A percentile compares a stretch with the other conserved stretches of the same genome.
Conservation (phyloP, 2,888 invertebrate genomes). For the Mythimna impura region DNA sequence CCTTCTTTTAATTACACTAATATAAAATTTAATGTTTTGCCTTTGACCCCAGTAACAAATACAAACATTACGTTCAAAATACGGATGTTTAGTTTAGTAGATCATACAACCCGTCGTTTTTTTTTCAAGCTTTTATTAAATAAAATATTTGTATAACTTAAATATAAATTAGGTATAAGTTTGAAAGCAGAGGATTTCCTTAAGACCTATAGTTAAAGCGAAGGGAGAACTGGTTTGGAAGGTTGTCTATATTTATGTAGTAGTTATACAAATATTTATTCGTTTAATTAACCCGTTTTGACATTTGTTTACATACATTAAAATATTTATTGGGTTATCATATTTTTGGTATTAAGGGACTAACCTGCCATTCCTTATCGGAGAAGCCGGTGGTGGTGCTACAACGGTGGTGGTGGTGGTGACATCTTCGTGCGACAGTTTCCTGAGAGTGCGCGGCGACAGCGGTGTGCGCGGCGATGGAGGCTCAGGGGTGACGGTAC, state of each 20-base stretch:
- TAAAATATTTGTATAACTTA: background rate
- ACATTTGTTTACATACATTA: conserved; percentile 51
- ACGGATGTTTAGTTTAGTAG: conserved; percentile 29
- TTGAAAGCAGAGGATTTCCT: conserved; percentile 64
- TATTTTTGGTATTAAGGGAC: conserved; percentile 54
- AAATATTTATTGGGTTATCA: conserved; percentile 39
- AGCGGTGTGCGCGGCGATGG: conserved; percentile 77
- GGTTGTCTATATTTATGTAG: conserved; percentile 68
- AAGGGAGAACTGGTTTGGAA: conserved; percentile 70
- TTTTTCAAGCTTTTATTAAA: background rate
- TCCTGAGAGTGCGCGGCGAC: conserved; percentile 82
- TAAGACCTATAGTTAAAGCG: conserved; percentile 51
- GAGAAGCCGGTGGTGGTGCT: conserved; percentile 72
- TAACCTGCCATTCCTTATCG: conserved; percentile 84
- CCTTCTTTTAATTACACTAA: conserved; percentile 71
- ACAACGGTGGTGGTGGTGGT: conserved; percentile 79
- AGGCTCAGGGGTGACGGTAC: conserved; percentile 80
- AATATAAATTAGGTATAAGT: conserved; percentile 3
- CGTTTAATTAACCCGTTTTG: conserved; percentile 37
- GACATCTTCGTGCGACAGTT: conserved; percentile 84
- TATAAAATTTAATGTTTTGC: conserved; percentile 54
- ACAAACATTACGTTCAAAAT: conserved; percentile 33
- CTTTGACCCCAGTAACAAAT: conserved; percentile 47
- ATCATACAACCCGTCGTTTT: background rate
- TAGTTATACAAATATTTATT: conserved; percentile 56